A percentile compares a stretch with the other conserved stretches of the same genome.
These are phyloP conservation scores for Halocaridina rubra DNA, from an alignment of 2,888 invertebrate genomes.

Conservation along the genomic window DNA sequence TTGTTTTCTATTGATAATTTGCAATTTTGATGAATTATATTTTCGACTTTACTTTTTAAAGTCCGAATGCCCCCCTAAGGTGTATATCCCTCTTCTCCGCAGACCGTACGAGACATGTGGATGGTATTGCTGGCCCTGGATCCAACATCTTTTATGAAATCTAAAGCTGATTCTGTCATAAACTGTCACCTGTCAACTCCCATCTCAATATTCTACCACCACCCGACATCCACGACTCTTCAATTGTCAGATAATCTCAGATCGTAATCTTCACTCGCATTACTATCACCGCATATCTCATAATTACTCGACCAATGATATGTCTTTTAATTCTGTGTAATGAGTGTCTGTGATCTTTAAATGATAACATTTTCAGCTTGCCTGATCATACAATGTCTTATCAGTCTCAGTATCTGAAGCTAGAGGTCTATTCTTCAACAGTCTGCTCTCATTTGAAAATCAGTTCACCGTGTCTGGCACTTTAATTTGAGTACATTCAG, in stretches of 20 bases:
- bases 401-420: too few species aligned
- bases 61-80: slow-evolving; percentile 7
- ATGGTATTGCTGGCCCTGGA: slow-evolving; percentile 56
- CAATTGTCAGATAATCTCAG: not conserved
- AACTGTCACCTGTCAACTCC: slow-evolving; percentile 21
- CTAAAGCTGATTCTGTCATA: not conserved
- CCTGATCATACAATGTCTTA: too few species aligned
- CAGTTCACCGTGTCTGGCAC: too few species aligned
- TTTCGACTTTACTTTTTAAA: too few species aligned
- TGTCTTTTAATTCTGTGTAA: not conserved
- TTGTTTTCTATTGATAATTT: too few species aligned
- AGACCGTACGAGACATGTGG: slow-evolving; percentile 51
- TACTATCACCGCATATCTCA: not conserved
- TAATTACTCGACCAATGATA: not conserved
- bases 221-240: not conserved
- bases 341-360: too few species aligned
- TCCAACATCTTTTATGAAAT: slow-evolving; percentile 37
- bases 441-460: too few species aligned
- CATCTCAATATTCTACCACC: not conserved
- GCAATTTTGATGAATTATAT: too few species aligned
- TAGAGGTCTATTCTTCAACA: too few species aligned
- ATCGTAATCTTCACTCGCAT: too few species aligned
- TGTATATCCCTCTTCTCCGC: slow-evolving; percentile 1
- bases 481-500: too few species aligned
- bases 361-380: too few species aligned